Base-by-base conservation (phyloP, 1,140 invertebrate species). In the Drosophila asahinai region DNA sequence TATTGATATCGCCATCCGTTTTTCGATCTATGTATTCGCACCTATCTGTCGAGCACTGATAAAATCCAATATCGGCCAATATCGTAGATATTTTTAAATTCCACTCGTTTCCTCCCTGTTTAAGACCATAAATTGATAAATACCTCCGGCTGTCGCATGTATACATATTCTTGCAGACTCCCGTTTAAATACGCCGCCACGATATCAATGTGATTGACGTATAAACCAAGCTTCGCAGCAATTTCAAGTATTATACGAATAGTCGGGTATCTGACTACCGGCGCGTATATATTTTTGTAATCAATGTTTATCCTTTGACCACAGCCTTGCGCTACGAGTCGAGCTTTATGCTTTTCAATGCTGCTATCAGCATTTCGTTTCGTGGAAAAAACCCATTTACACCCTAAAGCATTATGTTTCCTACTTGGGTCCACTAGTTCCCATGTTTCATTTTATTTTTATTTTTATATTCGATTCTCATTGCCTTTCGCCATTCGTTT, bases 401-500 rank as follows among this genome's bases (percentile, higher is more conserved):
- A 51, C 6, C 48, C 22, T 27, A 27, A 51, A 27, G 14, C 48
- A 27, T 51, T 51, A 1, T 25, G 19, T 27, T 51, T 27, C 25
- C 9, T 51, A 27, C 19, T 51, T 15, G 15, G 19, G 48, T 51
- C 14, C 8, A 51, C 48, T 9, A 51, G 48, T 7, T 27, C 25
- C 48, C 14, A 51, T 15, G 25, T 51, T 27, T 8, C 3, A 2
- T 51, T 51, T 8, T 3, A 2, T 51, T 51, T 51, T 14, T 51
- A n/a, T 2, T 51, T 27, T n/a, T 3, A 11, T 27, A 51, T 11
- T 51, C 22, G 2, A 27, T 27, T 15, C 15, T 22, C 48, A 51
- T 51, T 27, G 48, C 25, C 48, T 51, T 51, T 27, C 8, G 48
- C 48, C 25, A 51, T 51, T 51, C 48, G 12, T n/a, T 51, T 51